phyloP scores from a whole-genome alignment of 2,797 vertebrate genomes.

The Chrosomus eos region DNA sequence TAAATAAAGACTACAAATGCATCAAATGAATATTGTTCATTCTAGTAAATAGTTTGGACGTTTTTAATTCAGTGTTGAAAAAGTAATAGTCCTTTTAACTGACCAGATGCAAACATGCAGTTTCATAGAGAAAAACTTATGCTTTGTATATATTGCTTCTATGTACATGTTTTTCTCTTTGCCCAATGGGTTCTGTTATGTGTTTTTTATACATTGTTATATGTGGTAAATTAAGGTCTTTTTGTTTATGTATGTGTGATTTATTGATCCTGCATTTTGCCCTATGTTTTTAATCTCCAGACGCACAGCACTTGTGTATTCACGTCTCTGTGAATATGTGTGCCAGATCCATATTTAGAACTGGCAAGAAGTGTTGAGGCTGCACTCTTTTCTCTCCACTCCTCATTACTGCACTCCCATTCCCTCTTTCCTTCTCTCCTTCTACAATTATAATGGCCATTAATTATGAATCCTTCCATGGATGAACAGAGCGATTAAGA shows the following conservation, averaged over 20 bases:
- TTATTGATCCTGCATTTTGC: slow-evolving; percentile 10
- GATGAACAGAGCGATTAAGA: slow-evolving; percentile 65
- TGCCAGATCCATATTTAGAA: slow-evolving; percentile 44
- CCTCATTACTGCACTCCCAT: slow-evolving; percentile 38
- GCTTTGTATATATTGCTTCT: neutral
- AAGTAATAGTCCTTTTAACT: neutral
- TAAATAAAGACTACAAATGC: neutral
- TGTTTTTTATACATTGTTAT: neutral
- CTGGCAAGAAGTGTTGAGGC: slow-evolving; percentile 4
- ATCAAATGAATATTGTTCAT: neutral
- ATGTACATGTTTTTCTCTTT: neutral
- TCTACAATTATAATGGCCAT: slow-evolving; percentile 76
- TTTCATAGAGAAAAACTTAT: neutral
- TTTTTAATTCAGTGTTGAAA: neutral
- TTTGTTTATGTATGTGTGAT: slow-evolving; percentile 25
- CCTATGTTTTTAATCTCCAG: slow-evolving; percentile 19
- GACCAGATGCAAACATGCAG: neutral
- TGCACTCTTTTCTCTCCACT: slow-evolving; percentile 19
- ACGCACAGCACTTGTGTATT: slow-evolving; percentile 16
- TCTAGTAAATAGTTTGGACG: neutral
- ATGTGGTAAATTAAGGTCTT: slow-evolving; percentile 1
- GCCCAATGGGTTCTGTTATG: neutral
- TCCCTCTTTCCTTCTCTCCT: slow-evolving; percentile 59
- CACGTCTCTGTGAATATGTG: slow-evolving; percentile 33
- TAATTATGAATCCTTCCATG: slow-evolving; percentile 77